Base-by-base conservation (phyloP, 2,797 vertebrate genomes). In the Ataeniobius toweri region DNA sequence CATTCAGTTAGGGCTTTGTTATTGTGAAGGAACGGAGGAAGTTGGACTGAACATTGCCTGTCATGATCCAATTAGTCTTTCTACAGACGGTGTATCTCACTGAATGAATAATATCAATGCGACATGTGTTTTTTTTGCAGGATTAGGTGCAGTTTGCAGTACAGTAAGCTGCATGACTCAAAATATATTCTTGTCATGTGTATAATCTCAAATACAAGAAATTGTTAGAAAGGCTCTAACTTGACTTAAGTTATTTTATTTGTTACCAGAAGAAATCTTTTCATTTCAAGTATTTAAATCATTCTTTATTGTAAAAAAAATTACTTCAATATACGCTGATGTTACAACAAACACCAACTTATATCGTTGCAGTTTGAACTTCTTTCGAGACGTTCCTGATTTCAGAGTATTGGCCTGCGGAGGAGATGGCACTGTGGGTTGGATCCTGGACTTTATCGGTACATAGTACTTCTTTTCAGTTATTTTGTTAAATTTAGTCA, bases 361-460 rank as follows among this genome's bases (percentile, higher is more conserved):
- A 82, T 56, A 84, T 65, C 82, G 39, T 83, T 92, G 69, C 91
- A 99, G 97, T 91, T 94, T 99, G 93, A 98, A 97, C 92, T 98
- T 99, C 95, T 98, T 98, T 92, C 93, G 97, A 71, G 97, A 98
- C 31, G 97, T 98, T 87, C 89, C 96, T 73, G 96, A 97, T 80
- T 98, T 97, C 94, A 92, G 96, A 92, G 97, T 99, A 56, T 77
- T 99, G 89, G 96, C 97, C 4, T 98, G 97, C 22, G 97, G 97
- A 71, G 97, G 97, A 50, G 97, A 98, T 81, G 97, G 97, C 85
- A 99, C 97, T 0, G 97, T 98, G 59, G 97, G 97, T 77, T 98
- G 97, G 97, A 98, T 99, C 94, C 95, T 99, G 89, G 97, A 99
- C 92, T 98, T 97, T 89, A 98, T 98, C 87, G 97, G 97, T 85